Evolutionary conservation across 2,113 vertebrate species (phyloP).

Genomic region (Campylorhamphus procurvoides): DNA sequence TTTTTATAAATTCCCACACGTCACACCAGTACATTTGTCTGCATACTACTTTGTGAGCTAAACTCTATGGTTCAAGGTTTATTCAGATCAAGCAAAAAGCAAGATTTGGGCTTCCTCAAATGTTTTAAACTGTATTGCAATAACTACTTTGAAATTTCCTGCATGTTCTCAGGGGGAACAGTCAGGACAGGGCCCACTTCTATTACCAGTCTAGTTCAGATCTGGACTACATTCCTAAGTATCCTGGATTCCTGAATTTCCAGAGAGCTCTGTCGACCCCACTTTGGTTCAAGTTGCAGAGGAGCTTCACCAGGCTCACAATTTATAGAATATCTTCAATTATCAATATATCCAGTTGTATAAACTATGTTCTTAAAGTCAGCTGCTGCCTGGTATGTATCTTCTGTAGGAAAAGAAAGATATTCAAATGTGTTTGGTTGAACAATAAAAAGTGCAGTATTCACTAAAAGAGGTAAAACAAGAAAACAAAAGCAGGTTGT

Average conservation of each 20-base stretch:
- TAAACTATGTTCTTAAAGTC: background rate
- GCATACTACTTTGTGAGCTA: background rate
- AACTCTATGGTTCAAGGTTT: background rate
- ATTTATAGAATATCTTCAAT: conserved; percentile 7
- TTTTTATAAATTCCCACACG: background rate
- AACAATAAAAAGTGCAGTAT: background rate
- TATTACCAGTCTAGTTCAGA: background rate
- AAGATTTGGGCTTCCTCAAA: background rate
- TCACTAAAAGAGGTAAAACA: background rate
- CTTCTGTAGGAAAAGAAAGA: background rate
- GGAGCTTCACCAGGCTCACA: background rate
- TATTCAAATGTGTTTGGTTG: background rate
- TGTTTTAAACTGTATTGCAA: background rate
- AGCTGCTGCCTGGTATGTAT: background rate
- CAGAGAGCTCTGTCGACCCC: background rate
- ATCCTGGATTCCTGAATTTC: background rate
- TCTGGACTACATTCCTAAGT: background rate
- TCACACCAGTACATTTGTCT: background rate
- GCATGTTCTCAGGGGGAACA: background rate
- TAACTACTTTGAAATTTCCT: background rate
- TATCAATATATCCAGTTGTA: background rate
- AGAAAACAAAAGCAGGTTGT: background rate
- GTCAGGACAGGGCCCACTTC: background rate
- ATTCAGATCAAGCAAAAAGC: background rate
- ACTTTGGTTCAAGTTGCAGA: background rate